Evolutionary conservation across 2,113 vertebrate genomes (phyloP), one percentile per base, ranked within the genome.

Genomic region (Natator depressus): DNA sequence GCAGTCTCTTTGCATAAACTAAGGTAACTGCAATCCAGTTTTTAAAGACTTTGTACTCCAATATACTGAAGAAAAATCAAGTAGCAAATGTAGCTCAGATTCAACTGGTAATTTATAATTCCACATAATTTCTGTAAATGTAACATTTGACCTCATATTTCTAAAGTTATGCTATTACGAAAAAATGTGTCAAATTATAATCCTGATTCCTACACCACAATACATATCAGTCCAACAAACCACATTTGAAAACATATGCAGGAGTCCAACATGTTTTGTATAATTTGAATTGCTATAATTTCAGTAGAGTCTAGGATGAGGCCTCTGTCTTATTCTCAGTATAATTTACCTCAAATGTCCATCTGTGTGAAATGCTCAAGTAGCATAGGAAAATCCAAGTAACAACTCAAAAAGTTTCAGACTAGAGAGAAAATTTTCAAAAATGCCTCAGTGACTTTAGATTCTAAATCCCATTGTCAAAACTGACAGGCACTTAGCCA

Each of bases 261-360:
- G 27, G 5, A 59, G 27, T 29, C 27, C 57, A 29, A 59, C 13
- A 59, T 62, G 57, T 29, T 62, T 62, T 62, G 27, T 13, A 29
- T 62, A 29, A 78, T 50, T 89, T 50, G 54, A 59, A 90, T 94
- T 89, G 22, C 53, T 94, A 25, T 27, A 90, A 89, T 84, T 93
- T 76, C 27, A 89, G 38, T 85, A n/a, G 69, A 49, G 27, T 8
- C 2, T 72, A 29, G 4, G 25, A 6, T 72, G 95, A 85, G 69
- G 82, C 31, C 55, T 85, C 84, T 54, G 20, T 57, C 57, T 35
- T 89, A 5, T n/a, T 89, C 22, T 72, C 4, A 89, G 53, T 1
- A 94, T 87, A 93, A 84, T 87, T 62, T 62, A 87, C 46, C 84
- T 88, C 9, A 59, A 87, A 83, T 90, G 90, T 29, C n/a, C 5